Percentiles rank a stretch among this genome's conserved stretches.
phyloP scores from a whole-genome alignment of 2,888 invertebrate species.

The Dicranocentrus wangi region DNA sequence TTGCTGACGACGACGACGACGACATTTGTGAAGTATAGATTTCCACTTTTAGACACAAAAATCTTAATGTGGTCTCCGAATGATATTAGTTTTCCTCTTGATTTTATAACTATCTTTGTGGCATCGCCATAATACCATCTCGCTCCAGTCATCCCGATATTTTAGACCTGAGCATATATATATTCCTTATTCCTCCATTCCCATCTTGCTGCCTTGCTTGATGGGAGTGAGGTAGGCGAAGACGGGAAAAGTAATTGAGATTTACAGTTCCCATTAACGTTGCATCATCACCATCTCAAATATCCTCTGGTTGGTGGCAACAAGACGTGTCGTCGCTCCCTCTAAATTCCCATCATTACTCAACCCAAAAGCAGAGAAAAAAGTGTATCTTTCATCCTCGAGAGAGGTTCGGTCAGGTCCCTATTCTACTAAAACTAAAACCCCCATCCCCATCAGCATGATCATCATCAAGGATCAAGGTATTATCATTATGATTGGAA shows the following conservation, averaged over 20 bases:
- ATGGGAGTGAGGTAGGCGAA: neutral
- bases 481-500: constrained; percentile 61
- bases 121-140: too few species aligned
- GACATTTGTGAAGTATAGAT: neutral
- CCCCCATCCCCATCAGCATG: constrained; percentile 35
- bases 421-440: neutral
- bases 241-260: constrained; percentile 47
- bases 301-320: constrained; percentile 46
- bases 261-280: constrained; percentile 50
- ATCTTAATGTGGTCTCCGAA: constrained; percentile 8
- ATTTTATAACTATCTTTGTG: neutral
- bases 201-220: too few species aligned
- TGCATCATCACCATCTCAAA: constrained; percentile 47
- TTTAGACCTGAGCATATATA: too few species aligned
- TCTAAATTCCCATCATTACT: constrained; percentile 42
- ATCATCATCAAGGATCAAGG: constrained; percentile 49
- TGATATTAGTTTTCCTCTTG: neutral
- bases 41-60: constrained; percentile 23
- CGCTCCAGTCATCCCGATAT: too few species aligned
- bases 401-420: too few species aligned
- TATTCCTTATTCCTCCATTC: too few species aligned
- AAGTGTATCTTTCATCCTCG: constrained; percentile 29
- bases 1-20: neutral
- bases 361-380: constrained; percentile 29
- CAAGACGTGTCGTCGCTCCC: constrained; percentile 28